Conservation (phyloP, 2,888 invertebrate genomes). For the Leptinotarsa juncta region DNA sequence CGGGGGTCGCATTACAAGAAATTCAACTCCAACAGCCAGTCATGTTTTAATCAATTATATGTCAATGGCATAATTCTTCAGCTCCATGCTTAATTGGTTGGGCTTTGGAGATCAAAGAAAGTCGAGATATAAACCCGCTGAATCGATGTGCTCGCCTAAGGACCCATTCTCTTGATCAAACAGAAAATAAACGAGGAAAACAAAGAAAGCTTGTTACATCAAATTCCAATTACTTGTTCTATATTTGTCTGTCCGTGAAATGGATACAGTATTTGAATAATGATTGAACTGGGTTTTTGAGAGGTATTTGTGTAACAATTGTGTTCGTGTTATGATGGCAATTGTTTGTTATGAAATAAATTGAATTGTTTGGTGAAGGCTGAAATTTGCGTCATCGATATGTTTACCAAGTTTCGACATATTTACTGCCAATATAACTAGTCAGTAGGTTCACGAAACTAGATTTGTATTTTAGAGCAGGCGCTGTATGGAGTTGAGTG, state of each 20-base stretch:
- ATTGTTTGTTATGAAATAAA: conserved; percentile 2
- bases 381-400: not conserved
- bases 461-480: too few species aligned
- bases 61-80: conserved; percentile 54
- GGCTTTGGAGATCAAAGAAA: conserved; percentile 57
- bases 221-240: conserved; percentile 56
- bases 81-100: conserved; percentile 52
- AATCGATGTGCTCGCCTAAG: conserved; percentile 54
- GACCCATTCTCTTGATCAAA: conserved; percentile 52
- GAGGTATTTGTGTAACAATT: conserved; percentile 8
- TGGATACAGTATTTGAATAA: conserved; percentile 35
- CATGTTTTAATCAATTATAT: conserved; percentile 60
- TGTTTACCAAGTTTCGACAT: not conserved
- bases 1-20: conserved; percentile 40
- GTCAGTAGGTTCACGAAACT: too few species aligned
- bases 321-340: not conserved
- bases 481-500: too few species aligned
- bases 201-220: conserved; percentile 58
- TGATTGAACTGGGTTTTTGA: conserved; percentile 8
- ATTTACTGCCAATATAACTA: not conserved
- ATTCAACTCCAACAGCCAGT: conserved; percentile 45
- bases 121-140: conserved; percentile 49
- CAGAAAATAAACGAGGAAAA: conserved; percentile 53
- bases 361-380: not conserved
- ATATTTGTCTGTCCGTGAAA: conserved; percentile 40